Base-by-base conservation (phyloP, 1,140 invertebrate genomes). In the Apis cerana region DNA sequence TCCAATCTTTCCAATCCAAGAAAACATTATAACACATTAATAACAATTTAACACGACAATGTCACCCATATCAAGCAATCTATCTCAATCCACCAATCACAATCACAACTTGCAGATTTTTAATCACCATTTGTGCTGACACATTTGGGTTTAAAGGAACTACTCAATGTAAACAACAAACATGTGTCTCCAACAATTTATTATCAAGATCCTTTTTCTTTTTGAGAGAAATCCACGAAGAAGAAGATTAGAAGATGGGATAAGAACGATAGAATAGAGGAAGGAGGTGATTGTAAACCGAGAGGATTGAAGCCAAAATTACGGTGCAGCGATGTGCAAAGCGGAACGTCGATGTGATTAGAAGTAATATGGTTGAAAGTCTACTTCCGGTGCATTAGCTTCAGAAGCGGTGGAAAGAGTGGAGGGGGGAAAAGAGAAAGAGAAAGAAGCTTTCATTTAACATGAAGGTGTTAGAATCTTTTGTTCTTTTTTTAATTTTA, bases 331-430 rank as follows among this genome's bases (percentile, higher is more conserved):
- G 50, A 65, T 27, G 82, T 21, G 33, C 74, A 64, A 61, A 61
- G 70, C 21, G 58, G 78, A 50, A 75, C 56, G 17, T 85, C 87
- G 81, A 91, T 90, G 79, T 85, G 87, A 91, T 93, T 91, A 91
- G 79, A 83, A 79, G 65, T 91, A 92, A 92, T 85, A 88, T 89
- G 76, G 85, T 92, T 92, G 88, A 88, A 79, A 89, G 84, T 91
- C 86, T 87, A 91, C 89, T 92, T 92, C 89, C 84, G 88, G 68
- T 82, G 81, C 84, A 91, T 92, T 92, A 89, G 84, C 79, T 82
- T 69, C 13, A 43, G 64, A 62, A 83, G 67, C 33, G 52, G 65
- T n/a, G n/a, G 50, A 76, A 80, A 80, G 33, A 33, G 33, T 43
- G 33, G 33, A 7, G 33, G 33, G 33, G 33, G 33, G 33, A 33